phyloP scores from a whole-genome alignment of 2,113 vertebrate genomes.

The Chaenocephalus aceratus region DNA sequence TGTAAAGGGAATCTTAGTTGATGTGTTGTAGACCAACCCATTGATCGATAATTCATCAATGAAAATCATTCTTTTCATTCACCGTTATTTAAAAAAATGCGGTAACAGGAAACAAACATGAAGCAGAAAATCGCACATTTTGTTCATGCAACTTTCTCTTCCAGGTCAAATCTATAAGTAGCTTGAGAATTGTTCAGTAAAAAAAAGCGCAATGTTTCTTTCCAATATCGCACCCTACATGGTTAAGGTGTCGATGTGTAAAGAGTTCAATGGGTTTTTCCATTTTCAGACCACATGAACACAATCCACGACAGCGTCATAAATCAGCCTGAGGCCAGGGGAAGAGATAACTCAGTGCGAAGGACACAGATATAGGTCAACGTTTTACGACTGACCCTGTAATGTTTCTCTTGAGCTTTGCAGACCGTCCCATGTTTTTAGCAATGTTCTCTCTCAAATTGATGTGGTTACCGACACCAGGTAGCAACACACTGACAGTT shows the following conservation, averaged over 20 bases:
- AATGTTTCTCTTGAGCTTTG: constrained; percentile 9
- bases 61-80: no score
- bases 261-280: neutral
- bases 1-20: neutral
- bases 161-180: neutral
- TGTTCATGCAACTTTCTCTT: neutral
- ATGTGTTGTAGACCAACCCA: neutral
- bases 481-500: neutral
- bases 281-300: constrained; percentile 8
- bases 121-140: neutral
- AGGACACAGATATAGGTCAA: neutral
- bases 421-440: constrained; percentile 7
- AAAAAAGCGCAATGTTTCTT: neutral
- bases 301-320: constrained; percentile 15
- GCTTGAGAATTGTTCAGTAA: neutral
- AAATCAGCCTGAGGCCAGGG: constrained; percentile 36
- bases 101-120: no score
- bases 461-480: neutral
- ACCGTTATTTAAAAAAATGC: no score
- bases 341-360: constrained; percentile 17
- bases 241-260: neutral
- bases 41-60: neutral
- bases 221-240: neutral
- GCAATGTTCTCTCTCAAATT: neutral
- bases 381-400: constrained; percentile 28